phyloP scores from a whole-genome alignment of 2,888 invertebrate species.

The Sinotaia quadrata region DNA sequence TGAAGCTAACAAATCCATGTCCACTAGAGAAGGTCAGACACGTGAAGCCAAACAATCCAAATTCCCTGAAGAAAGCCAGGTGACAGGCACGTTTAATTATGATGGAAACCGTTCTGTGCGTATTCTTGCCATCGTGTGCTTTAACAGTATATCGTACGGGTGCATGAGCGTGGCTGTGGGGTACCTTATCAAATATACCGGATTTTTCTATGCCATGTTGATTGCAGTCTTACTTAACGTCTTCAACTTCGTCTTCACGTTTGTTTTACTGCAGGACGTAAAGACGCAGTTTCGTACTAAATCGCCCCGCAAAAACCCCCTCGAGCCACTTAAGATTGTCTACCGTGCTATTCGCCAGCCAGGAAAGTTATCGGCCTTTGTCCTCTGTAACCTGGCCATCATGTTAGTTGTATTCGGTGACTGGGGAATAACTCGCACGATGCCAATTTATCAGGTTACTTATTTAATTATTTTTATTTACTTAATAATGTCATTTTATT shows the following conservation, averaged over 20 bases:
- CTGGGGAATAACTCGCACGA: background rate
- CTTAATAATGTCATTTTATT: too few relatives aligned
- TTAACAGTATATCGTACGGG: background rate
- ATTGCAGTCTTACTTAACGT: background rate
- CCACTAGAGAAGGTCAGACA: too few relatives aligned
- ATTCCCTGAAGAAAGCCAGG: background rate
- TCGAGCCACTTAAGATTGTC: background rate
- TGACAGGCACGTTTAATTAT: background rate
- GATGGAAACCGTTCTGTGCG: background rate
- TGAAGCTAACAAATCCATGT: background rate
- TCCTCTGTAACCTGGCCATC: constrained; percentile 9
- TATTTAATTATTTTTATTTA: too few relatives aligned
- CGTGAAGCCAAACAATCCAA: too few relatives aligned
- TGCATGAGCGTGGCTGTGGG: background rate
- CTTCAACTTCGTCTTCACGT: constrained; percentile 7
- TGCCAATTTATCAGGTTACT: constrained; percentile 1
- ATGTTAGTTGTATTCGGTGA: constrained; percentile 3
- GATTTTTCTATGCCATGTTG: background rate
- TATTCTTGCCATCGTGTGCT: background rate
- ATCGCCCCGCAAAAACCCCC: background rate
- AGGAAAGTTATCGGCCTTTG: background rate
- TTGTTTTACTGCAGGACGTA: background rate
- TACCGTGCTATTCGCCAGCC: background rate
- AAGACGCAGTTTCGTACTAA: background rate
- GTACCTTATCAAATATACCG: background rate